Evolutionary conservation across 2,888 invertebrate species (phyloP).

Genomic region (Eucera pruinosa): DNA sequence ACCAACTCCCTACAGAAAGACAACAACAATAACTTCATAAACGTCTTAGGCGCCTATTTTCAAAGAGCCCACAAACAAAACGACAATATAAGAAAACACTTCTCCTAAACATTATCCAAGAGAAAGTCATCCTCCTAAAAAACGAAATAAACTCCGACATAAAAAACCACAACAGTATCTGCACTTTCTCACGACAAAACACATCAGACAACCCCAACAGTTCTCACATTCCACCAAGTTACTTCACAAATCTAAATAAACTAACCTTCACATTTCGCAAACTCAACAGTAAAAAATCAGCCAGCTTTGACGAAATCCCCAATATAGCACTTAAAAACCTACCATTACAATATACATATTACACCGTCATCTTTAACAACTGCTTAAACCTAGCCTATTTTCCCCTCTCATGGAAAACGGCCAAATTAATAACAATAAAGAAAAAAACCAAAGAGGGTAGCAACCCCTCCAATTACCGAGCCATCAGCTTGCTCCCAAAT

Average conservation of each 20-base stretch:
- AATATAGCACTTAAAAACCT: slow-evolving; percentile 12
- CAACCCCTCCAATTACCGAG: neutral
- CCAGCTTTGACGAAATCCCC: neutral
- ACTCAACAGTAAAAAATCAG: neutral
- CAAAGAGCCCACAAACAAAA: slow-evolving; percentile 14
- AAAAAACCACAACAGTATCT: neutral
- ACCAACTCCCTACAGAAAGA: neutral
- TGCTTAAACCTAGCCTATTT: neutral
- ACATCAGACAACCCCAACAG: neutral
- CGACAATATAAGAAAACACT: neutral
- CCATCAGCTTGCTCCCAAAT: neutral
- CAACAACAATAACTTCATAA: neutral
- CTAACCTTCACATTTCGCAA: neutral
- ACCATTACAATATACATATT: neutral
- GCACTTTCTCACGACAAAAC: neutral
- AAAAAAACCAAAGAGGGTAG: slow-evolving; percentile 3
- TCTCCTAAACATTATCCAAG: neutral
- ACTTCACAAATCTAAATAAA: neutral
- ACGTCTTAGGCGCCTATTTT: slow-evolving; percentile 16
- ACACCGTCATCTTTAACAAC: neutral
- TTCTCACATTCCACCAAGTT: neutral
- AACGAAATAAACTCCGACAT: neutral
- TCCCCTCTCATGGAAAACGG: neutral
- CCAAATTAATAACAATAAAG: neutral
- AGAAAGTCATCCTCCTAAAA: neutral